Conservation (phyloP, 2,113 vertebrate species). For the human (Homo sapiens) region DNA sequence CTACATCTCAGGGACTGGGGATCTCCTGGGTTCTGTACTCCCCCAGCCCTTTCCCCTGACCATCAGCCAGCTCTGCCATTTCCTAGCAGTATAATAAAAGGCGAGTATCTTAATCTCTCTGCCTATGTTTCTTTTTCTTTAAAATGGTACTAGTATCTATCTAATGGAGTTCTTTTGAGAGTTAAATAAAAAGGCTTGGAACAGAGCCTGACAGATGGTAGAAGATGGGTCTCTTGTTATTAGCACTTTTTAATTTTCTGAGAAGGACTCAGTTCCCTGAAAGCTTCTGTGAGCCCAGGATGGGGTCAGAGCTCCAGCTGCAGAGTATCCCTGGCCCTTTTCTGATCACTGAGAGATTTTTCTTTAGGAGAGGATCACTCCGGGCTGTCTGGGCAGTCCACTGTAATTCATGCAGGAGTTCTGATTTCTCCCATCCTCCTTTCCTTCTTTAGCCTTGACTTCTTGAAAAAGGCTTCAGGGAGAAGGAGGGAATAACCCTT, state of each 20-base stretch:
- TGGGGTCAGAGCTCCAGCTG: neutral
- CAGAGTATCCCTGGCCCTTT: neutral
- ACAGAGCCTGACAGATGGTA: neutral
- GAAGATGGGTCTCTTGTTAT: neutral
- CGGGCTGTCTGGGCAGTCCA: neutral
- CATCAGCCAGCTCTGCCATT: neutral
- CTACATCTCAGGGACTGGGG: fast-evolving
- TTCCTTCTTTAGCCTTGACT: neutral
- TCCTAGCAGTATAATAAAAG: fast-evolving
- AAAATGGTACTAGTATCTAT: neutral
- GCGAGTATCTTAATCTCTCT: neutral
- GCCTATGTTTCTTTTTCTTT: neutral
- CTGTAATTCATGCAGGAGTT: neutral
- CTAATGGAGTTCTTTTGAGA: neutral
- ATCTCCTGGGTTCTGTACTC: neutral
- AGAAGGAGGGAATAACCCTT: neutral
- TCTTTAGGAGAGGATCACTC: neutral
- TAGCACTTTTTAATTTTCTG: neutral
- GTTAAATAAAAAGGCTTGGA: neutral
- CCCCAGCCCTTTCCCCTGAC: fast-evolving
- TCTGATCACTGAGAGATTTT: neutral
- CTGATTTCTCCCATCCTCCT: neutral
- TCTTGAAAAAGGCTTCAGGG: neutral
- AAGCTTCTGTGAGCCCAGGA: neutral
- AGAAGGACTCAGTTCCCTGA: neutral